phyloP scores from a whole-genome alignment of 2,113 vertebrate species.

The Petrocephalus microphthalmus region DNA sequence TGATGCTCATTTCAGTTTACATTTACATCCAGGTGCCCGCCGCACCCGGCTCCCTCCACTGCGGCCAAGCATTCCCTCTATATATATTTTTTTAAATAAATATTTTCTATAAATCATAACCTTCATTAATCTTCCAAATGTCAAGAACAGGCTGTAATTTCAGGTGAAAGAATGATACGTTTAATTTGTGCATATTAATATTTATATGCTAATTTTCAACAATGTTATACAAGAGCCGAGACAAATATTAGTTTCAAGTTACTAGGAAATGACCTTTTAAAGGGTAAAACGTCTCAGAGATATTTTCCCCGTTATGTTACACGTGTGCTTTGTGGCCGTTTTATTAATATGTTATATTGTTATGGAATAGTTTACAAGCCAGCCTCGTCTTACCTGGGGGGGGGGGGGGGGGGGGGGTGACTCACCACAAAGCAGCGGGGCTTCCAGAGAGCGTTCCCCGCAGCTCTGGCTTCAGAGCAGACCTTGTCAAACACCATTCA shows the following conservation, averaged over 20 bases:
- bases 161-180: slow-evolving; percentile 7
- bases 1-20: neutral
- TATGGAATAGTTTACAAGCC: neutral
- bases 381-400: neutral
- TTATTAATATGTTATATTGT: neutral
- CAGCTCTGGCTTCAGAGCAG: neutral
- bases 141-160: neutral
- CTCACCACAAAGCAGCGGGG: neutral
- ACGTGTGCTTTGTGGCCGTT: neutral
- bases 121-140: neutral
- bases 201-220: slow-evolving; percentile 14
- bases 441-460: neutral
- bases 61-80: neutral
- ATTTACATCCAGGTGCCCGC: neutral
- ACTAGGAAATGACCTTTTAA: neutral
- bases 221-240: neutral
- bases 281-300: neutral
- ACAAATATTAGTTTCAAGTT: neutral
- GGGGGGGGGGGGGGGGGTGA: neutral
- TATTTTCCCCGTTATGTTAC: neutral
- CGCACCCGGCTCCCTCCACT: neutral
- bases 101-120: neutral
- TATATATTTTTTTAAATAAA: neutral
- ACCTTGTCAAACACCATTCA: neutral
- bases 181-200: slow-evolving; percentile 11